Conservation (phyloP, 2,797 vertebrate species). For the Salmo trutta region DNA sequence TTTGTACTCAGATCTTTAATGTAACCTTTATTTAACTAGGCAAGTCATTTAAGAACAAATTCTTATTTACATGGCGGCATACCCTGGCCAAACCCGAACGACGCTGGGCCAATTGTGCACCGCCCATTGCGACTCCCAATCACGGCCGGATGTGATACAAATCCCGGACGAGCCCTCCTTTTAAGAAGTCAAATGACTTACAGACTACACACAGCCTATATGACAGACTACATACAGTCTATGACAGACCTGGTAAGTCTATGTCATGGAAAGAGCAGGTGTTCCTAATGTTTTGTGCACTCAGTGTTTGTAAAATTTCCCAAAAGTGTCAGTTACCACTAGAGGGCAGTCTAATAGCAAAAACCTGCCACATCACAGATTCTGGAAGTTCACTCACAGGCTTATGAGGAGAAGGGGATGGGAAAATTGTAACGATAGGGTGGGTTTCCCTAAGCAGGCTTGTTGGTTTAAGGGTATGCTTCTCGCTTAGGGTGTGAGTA, state of each 20-base stretch:
- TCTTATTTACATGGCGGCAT: too few relatives aligned
- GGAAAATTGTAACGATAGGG: background rate
- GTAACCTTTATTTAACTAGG: too few relatives aligned
- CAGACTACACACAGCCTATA: too few relatives aligned
- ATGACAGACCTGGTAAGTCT: background rate
- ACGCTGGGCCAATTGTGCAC: too few relatives aligned
- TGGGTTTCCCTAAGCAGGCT: background rate
- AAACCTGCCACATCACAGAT: background rate
- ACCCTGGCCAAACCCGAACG: too few relatives aligned
- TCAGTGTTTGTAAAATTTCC: background rate
- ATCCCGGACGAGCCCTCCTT: constrained; percentile 35
- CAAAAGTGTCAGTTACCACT: background rate
- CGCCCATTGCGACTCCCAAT: too few relatives aligned
- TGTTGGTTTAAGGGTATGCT: constrained; percentile 47
- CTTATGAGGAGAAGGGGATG: background rate
- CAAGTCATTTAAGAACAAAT: too few relatives aligned
- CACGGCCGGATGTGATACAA: constrained; percentile 3
- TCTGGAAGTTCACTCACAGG: background rate
- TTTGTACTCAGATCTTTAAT: too few relatives aligned
- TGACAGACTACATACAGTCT: background rate
- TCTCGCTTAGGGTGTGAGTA: constrained; percentile 43
- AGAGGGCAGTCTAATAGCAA: background rate
- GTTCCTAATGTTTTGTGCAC: background rate
- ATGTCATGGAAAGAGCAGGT: background rate
- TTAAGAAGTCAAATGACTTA: background rate